Evolutionary conservation across 2,113 vertebrate species (phyloP).

Genomic region (Phyllostomus hastatus): DNA sequence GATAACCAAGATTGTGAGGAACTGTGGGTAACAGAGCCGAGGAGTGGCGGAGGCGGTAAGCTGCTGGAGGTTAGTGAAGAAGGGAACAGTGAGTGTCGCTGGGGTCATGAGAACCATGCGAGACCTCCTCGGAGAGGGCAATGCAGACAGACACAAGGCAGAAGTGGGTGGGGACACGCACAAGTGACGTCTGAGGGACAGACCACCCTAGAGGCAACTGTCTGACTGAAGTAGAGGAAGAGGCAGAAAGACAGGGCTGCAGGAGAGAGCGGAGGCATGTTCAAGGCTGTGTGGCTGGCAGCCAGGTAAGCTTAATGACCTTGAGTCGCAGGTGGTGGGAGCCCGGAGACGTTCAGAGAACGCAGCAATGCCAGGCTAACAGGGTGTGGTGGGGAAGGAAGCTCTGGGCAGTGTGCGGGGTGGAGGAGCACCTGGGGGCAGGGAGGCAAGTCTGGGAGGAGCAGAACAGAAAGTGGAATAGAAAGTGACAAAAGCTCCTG

Average conservation of each 20-base stretch:
- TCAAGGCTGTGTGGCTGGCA: neutral
- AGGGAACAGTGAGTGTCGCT: neutral
- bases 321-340: neutral
- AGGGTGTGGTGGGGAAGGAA: neutral
- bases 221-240: neutral
- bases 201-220: too few relatives aligned
- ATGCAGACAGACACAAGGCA: neutral
- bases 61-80: neutral
- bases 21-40: neutral
- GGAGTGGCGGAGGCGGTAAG: neutral
- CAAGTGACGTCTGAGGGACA: neutral
- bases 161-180: neutral
- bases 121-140: neutral
- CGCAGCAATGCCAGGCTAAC: fast-evolving
- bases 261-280: neutral
- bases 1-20: neutral
- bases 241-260: neutral
- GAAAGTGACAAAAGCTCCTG: neutral
- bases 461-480: slow-evolving; percentile 20
- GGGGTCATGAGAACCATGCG: fast-evolving
- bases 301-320: neutral
- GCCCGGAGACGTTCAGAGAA: too few relatives aligned
- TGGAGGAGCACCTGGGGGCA: fast-evolving
- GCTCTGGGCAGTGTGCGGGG: neutral
- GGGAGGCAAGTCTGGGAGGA: neutral